A percentile compares a stretch with the other conserved stretches of the same genome.
phyloP scores from a whole-genome alignment of 2,797 vertebrate genomes.

The Scolopax bukidnonensis region DNA sequence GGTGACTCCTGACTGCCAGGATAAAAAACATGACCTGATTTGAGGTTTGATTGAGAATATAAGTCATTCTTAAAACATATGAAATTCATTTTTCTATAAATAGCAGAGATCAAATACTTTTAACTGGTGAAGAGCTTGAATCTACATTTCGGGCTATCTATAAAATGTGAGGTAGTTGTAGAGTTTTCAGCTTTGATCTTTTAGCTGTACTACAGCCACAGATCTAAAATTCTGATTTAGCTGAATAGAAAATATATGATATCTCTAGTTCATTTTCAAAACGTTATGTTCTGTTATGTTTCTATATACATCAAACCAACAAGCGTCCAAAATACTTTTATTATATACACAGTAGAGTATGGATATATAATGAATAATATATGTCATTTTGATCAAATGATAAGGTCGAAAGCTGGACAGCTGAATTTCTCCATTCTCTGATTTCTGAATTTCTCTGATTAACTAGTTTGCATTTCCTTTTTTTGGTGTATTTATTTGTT shows the following conservation, averaged over 20 bases:
- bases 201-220: background rate
- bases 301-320: background rate
- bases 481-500: background rate
- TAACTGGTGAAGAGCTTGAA: background rate
- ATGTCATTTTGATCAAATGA: background rate
- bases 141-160: background rate
- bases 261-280: background rate
- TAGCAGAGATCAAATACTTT: background rate
- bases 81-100: background rate
- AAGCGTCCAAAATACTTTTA: background rate
- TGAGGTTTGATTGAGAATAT: background rate
- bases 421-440: background rate
- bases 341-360: background rate
- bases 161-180: background rate
- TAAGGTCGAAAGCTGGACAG: background rate
- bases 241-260: background rate
- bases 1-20: background rate
- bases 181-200: background rate
- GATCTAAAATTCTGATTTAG: background rate
- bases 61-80: background rate
- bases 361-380: background rate
- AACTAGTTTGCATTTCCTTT: background rate
- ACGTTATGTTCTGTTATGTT: background rate
- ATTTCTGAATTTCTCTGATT: background rate
- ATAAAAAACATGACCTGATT: background rate